Percentiles rank a stretch among this genome's conserved stretches.
Evolutionary conservation across 2,797 vertebrate species (phyloP).

Genomic region (Galago senegalensis): DNA sequence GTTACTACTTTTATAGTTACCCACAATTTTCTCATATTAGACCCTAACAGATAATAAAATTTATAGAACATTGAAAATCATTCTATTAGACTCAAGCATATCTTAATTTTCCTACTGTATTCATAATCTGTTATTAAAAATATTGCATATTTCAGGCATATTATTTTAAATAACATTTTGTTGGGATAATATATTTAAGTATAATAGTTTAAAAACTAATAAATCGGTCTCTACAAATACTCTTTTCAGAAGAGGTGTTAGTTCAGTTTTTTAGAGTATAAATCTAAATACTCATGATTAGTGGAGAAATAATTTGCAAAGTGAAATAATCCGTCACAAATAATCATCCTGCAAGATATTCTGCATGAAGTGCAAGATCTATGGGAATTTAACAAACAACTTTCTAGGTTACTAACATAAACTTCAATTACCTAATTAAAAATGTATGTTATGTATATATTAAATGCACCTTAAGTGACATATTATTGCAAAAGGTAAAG

Average conservation of each 20-base stretch:
- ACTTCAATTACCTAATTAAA: constrained; percentile 26
- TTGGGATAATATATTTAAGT: not conserved
- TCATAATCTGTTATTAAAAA: not conserved
- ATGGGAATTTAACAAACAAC: not conserved
- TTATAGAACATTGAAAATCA: not conserved
- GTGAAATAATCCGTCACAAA: not conserved
- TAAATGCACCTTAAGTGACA: not conserved
- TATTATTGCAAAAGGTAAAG: not conserved
- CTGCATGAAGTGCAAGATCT: not conserved
- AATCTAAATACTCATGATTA: not conserved
- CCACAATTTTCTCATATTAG: constrained; percentile 9
- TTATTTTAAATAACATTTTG: constrained; percentile 11
- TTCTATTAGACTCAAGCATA: not conserved
- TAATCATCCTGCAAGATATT: not conserved
- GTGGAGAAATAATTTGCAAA: not conserved
- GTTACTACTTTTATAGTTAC: not conserved
- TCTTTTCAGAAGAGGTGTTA: not conserved
- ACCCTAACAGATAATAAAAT: not conserved
- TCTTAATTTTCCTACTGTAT: not conserved
- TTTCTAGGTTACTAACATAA: not conserved
- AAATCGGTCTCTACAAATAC: not conserved
- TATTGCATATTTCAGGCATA: not conserved
- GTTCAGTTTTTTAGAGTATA: not conserved
- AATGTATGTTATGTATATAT: not conserved
- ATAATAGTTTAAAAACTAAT: constrained; percentile 13